These are phyloP conservation scores for Folsomia manolachei DNA, from an alignment of 2,888 invertebrate genomes.

Conservation along the genomic window DNA sequence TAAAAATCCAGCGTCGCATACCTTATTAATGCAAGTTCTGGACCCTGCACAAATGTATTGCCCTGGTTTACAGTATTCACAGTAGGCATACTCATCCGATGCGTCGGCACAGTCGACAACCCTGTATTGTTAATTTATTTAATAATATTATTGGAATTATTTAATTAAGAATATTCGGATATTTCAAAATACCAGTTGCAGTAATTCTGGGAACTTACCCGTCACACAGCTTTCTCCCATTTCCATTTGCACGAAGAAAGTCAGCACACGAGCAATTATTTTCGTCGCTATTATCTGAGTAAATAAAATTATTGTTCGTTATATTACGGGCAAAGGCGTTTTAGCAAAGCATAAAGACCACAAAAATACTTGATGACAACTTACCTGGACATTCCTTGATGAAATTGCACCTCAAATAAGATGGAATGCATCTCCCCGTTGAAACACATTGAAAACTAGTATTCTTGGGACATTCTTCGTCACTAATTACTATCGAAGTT, in stretches of 20 bases:
- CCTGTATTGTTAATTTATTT: too few relatives aligned
- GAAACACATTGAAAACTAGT: slow-evolving; percentile 49
- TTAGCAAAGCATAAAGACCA: too few relatives aligned
- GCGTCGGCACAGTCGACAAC: slow-evolving; percentile 76
- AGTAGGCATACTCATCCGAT: slow-evolving; percentile 73
- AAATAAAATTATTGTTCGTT: too few relatives aligned
- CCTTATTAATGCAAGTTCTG: slow-evolving; percentile 61
- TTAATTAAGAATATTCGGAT: neutral
- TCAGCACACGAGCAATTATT: slow-evolving; percentile 78
- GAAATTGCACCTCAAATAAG: slow-evolving; percentile 51
- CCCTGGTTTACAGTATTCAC: slow-evolving; percentile 60
- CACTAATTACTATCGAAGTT: slow-evolving; percentile 40
- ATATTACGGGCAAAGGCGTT: too few relatives aligned
- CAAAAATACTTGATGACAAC: too few relatives aligned
- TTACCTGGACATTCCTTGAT: slow-evolving; percentile 56
- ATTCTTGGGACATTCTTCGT: slow-evolving; percentile 34
- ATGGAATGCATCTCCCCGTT: slow-evolving; percentile 51
- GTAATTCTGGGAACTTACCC: slow-evolving; percentile 52
- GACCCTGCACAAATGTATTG: slow-evolving; percentile 74
- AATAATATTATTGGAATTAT: too few relatives aligned
- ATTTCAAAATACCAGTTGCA: neutral
- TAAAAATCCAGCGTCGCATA: too few relatives aligned
- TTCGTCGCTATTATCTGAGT: too few relatives aligned
- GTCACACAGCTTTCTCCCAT: slow-evolving; percentile 73
- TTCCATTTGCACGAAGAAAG: slow-evolving; percentile 67